These are phyloP conservation scores for Urophycis tenuis DNA, from an alignment of 2,797 vertebrate species.

Conservation along the genomic window DNA sequence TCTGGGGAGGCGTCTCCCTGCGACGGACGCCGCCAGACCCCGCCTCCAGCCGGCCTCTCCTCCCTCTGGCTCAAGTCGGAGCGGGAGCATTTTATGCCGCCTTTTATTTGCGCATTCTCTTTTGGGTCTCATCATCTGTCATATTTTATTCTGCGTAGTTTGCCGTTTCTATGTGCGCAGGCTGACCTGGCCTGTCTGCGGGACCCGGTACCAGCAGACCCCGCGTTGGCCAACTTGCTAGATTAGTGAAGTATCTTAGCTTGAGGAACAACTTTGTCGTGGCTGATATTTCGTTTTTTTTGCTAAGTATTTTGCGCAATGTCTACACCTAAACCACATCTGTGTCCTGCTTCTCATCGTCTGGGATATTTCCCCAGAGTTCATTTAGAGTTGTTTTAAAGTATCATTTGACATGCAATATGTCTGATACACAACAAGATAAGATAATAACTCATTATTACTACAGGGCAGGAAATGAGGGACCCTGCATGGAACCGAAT, in stretches of 20 bases:
- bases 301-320: not conserved
- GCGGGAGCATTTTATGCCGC: not conserved
- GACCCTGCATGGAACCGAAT: not conserved
- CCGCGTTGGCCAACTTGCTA: not conserved
- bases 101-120: not conserved
- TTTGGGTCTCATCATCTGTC: not conserved
- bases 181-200: not conserved
- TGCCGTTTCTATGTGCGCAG: not conserved
- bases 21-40: no score
- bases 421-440: not conserved
- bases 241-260: not conserved
- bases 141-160: not conserved
- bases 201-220: not conserved
- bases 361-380: not conserved
- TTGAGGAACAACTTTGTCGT: not conserved
- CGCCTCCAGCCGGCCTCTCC: not conserved
- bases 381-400: not conserved
- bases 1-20: no score
- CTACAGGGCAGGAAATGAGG: not conserved
- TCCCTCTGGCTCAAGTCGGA: not conserved
- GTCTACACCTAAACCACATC: constrained; percentile 5
- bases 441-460: not conserved
- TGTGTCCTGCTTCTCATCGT: not conserved
- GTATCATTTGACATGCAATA: not conserved
- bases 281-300: not conserved